These are phyloP conservation scores for Neolamprologus sp. DNA, from an alignment of 2,113 vertebrate genomes.

Conservation along the genomic window DNA sequence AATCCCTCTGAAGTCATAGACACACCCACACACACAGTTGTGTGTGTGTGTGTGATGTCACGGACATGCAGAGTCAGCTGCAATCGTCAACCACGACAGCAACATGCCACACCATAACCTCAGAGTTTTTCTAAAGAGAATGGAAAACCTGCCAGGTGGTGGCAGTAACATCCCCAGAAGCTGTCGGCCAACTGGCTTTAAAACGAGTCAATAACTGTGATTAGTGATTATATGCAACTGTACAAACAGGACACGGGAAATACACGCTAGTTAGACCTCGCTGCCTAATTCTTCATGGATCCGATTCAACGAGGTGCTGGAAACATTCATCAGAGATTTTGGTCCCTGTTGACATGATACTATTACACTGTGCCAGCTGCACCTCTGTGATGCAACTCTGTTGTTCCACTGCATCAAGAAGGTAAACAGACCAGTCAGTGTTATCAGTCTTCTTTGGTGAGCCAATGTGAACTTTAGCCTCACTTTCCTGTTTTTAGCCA, in stretches of 20 bases:
- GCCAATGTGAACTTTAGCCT: neutral
- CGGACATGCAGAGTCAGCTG: conserved; percentile 13
- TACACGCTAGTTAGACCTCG: neutral
- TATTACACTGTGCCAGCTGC: neutral
- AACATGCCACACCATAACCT: neutral
- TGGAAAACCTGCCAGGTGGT: neutral
- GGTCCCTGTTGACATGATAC: neutral
- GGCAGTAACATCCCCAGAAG: neutral
- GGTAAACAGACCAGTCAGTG: neutral
- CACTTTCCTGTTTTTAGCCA: neutral
- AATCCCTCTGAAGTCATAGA: neutral
- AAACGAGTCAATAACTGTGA: neutral
- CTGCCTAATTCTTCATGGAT: neutral
- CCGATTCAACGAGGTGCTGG: neutral
- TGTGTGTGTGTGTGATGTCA: neutral
- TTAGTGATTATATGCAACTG: neutral
- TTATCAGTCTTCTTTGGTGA: neutral
- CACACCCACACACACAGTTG: neutral
- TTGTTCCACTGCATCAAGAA: neutral
- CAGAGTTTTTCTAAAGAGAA: neutral
- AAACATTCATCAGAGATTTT: neutral
- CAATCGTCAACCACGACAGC: neutral
- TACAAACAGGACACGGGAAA: neutral
- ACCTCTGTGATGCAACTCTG: neutral
- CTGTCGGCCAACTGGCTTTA: no score